phyloP scores from a whole-genome alignment of 2,797 vertebrate species.

The Esox masquinongy region DNA sequence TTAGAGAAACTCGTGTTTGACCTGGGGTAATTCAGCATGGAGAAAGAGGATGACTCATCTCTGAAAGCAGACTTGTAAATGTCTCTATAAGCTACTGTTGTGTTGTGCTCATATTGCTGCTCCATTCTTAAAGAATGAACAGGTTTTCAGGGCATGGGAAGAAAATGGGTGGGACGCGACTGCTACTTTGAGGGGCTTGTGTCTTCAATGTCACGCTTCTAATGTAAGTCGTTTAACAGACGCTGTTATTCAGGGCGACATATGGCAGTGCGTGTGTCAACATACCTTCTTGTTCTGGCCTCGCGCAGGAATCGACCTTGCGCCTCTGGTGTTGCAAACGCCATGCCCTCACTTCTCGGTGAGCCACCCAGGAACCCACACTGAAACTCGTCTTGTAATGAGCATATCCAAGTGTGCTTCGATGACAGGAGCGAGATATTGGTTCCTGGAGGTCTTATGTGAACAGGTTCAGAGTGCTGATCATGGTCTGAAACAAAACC shows the following conservation, averaged over 20 bases:
- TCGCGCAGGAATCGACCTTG: no score
- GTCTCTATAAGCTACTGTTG: conserved; percentile 32
- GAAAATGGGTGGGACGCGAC: conserved; percentile 24
- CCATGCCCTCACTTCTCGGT: no score
- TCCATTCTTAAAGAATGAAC: not conserved
- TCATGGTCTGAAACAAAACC: not conserved
- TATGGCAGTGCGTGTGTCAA: not conserved
- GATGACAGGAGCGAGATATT: not conserved
- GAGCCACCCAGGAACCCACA: no score
- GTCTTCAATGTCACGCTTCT: conserved; percentile 56
- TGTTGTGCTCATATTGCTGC: conserved; percentile 45
- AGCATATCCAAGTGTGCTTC: not conserved
- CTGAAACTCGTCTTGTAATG: not conserved
- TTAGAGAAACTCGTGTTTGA: not conserved
- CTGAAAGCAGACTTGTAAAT: conserved; percentile 49
- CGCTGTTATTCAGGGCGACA: conserved; percentile 1
- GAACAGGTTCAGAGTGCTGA: not conserved
- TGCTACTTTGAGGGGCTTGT: conserved; percentile 50
- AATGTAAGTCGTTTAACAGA: conserved; percentile 42
- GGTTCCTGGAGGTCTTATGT: not conserved
- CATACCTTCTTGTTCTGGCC: not conserved
- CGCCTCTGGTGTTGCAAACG: no score
- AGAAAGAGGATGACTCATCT: conserved; percentile 19
- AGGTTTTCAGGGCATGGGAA: conserved; percentile 14
- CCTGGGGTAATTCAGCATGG: conserved; percentile 44